Base-by-base conservation (phyloP, 1,140 invertebrate genomes). In the Diorhabda elongata region DNA sequence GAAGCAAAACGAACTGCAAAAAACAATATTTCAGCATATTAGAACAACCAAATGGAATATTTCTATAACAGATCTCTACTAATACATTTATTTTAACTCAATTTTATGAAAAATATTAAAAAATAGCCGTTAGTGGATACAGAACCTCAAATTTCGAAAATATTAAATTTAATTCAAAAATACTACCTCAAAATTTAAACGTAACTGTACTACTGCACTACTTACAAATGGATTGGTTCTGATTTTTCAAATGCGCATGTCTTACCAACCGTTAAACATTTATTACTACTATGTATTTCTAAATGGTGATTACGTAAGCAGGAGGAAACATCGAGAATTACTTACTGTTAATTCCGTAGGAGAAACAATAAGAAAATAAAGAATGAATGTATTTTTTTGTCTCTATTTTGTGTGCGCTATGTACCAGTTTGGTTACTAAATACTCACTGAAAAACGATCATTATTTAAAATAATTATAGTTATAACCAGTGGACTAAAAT, bases 151-250 rank as follows among this genome's bases (percentile, higher is more conserved):
- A 26, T 26, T 26, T 26, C 26, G 26, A 26, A 26, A 26, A 26
- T 26, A 26, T 26, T 26, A 26, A 26, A 26, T 26, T 26, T n/a
- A 41, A 26, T 26, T 26, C 26, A 65, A 7, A 66, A 59, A 59
- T 44, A 66, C 5, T 44, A 8, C 4, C 8, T n/a, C 43, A 59
- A 58, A 66, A 59, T 26, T 8, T 42, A 5, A 8, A 57, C 44
- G n/a, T 41, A 42, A 44, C 8, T 26, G 11, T 11, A 7, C 5
- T 57, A 43, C 5, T 66, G 42, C 47, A 62, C 61, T 62, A 62
- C 61, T 44, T 52, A 52, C 47, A 52, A 52, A 62, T 62, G 26
- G 9, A 62, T 62, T 62, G 43, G 6, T 42, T 62, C 43, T 43
- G 7, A 8, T 42, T 52, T 52, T 52, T 6, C 26, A 26, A 26